phyloP scores from a whole-genome alignment of 2,888 invertebrate species.

The Molanna angustata region DNA sequence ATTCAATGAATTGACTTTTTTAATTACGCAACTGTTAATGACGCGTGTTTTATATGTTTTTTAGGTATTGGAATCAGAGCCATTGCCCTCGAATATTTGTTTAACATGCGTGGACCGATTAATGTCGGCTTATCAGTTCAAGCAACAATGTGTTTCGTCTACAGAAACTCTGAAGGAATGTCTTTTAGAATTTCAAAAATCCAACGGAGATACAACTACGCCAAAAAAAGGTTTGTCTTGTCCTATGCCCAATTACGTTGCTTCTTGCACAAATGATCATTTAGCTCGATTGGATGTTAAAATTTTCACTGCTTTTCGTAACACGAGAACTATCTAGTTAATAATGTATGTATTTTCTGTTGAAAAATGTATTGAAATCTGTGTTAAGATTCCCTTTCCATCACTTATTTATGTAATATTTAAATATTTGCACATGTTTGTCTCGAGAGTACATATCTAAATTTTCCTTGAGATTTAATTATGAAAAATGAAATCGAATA shows the following conservation, averaged over 20 bases:
- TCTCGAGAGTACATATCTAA: too few species aligned
- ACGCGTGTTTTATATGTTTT: constrained; percentile 32
- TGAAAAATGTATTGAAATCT: too few species aligned
- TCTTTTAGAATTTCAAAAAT: constrained; percentile 49
- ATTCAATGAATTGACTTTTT: background rate
- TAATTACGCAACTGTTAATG: constrained; percentile 12
- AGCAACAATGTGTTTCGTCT: constrained; percentile 51
- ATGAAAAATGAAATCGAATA: too few species aligned
- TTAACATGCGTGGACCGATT: constrained; percentile 51
- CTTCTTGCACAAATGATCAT: too few species aligned
- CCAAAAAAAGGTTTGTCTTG: constrained; percentile 18
- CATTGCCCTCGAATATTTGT: constrained; percentile 52
- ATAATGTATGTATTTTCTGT: too few species aligned
- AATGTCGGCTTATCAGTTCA: constrained; percentile 52
- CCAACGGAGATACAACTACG: constrained; percentile 37
- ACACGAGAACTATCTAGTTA: too few species aligned
- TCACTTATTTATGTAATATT: too few species aligned
- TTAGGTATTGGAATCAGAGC: constrained; percentile 49
- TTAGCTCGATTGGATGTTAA: too few species aligned
- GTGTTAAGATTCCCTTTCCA: too few species aligned
- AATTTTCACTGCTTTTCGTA: too few species aligned
- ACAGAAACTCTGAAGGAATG: constrained; percentile 53
- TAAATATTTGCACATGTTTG: too few species aligned
- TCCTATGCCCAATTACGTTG: background rate
- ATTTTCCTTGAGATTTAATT: too few species aligned